These are phyloP conservation scores for Daboia siamensis DNA, from an alignment of 2,113 vertebrate genomes.

Conservation along the genomic window DNA sequence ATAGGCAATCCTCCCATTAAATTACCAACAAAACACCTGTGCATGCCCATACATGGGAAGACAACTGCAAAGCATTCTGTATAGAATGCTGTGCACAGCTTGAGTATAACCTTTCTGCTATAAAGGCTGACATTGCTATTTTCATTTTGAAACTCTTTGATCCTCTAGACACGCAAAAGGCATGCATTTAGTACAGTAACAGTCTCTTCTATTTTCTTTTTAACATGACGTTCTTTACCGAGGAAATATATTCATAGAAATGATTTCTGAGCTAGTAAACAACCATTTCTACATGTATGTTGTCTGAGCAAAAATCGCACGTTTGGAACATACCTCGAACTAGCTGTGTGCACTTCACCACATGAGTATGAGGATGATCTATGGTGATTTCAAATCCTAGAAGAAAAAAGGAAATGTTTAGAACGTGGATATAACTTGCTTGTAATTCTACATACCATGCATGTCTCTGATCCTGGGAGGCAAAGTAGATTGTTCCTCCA, in stretches of 20 bases:
- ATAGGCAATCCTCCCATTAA: not conserved
- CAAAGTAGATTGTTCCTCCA: not conserved
- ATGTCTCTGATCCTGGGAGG: conserved; percentile 21
- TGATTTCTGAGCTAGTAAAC: not conserved
- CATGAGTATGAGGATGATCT: conserved; percentile 95
- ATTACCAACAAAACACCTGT: not conserved
- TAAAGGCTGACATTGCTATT: not conserved
- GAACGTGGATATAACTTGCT: not conserved
- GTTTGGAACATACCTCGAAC: conserved; percentile 86
- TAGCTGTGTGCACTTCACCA: conserved; percentile 96
- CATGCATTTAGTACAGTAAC: not conserved
- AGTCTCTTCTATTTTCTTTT: not conserved
- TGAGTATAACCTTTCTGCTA: not conserved
- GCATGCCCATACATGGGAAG: not conserved
- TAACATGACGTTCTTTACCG: rapidly evolving
- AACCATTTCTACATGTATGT: not conserved
- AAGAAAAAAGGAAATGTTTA: conserved; percentile 50
- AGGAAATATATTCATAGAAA: too few species aligned
- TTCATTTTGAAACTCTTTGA: not conserved
- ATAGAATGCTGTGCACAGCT: not conserved
- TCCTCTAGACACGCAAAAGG: not conserved
- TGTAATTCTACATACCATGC: not conserved
- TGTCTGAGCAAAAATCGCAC: not conserved
- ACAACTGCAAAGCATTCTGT: not conserved
- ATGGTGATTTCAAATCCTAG: conserved; percentile 97